Conservation (phyloP, 23 tunicate species). For the Botrylloides violaceus region DNA sequence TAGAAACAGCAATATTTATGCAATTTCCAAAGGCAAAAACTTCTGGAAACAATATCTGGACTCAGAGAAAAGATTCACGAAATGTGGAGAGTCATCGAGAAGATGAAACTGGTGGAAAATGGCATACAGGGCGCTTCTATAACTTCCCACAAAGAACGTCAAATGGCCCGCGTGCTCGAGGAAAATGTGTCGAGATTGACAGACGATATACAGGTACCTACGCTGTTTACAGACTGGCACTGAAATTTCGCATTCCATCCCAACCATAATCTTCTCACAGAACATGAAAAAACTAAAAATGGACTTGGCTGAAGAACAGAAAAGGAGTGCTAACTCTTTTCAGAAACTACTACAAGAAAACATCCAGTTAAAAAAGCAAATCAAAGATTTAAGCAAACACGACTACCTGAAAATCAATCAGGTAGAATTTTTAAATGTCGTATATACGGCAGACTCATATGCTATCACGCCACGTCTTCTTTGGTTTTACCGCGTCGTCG, state of each 20-base stretch:
- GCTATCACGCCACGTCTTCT: no score
- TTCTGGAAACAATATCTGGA: not conserved
- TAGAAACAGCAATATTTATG: no score
- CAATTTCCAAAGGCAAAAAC: not conserved
- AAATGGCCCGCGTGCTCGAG: not conserved
- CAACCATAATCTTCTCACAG: not conserved
- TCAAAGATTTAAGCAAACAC: not conserved
- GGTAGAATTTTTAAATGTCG: no score
- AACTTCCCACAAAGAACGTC: not conserved
- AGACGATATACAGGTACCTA: not conserved
- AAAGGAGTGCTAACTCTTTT: not conserved
- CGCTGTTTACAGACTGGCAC: no score
- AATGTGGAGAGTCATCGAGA: not conserved
- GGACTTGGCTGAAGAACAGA: not conserved
- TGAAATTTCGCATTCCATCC: no score
- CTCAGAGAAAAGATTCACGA: not conserved
- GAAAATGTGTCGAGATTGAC: not conserved
- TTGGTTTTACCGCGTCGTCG: no score
- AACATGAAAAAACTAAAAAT: not conserved
- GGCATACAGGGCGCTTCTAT: not conserved
- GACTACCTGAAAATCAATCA: not conserved
- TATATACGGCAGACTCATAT: no score
- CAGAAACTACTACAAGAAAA: not conserved
- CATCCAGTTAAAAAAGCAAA: not conserved
- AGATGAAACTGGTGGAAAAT: not conserved